Conservation (phyloP, 1,140 invertebrate species). For the Calephelis nemesis region DNA sequence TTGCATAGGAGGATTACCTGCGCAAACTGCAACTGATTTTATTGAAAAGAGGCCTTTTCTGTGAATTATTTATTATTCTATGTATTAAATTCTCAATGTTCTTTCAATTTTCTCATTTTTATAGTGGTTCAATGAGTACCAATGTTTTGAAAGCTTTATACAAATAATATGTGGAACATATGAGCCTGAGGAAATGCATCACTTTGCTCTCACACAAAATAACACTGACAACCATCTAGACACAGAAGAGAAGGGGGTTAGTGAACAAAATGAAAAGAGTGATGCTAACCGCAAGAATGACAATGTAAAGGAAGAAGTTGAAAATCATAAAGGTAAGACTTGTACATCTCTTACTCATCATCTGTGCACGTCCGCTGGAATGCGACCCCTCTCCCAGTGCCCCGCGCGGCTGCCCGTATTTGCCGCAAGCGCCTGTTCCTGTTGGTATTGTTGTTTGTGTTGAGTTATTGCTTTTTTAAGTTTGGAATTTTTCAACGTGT, state of each 20-base stretch:
- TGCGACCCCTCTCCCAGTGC: too few relatives aligned
- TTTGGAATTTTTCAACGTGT: too few relatives aligned
- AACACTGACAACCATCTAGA: constrained; percentile 28
- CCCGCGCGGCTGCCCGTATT: too few relatives aligned
- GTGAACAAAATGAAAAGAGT: constrained; percentile 36
- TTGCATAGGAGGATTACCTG: too few relatives aligned
- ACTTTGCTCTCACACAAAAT: constrained; percentile 17
- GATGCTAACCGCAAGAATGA: constrained; percentile 43
- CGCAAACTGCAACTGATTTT: too few relatives aligned
- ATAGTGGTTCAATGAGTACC: constrained; percentile 94
- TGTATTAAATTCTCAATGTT: not conserved
- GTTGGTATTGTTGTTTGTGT: too few relatives aligned
- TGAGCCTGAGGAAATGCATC: constrained; percentile 70
- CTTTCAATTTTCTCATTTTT: constrained; percentile 43
- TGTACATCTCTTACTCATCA: too few relatives aligned
- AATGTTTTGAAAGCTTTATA: constrained; percentile 91
- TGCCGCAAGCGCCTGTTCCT: too few relatives aligned
- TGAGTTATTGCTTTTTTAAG: too few relatives aligned
- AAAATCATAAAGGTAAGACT: constrained; percentile 4
- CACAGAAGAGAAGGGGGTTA: constrained; percentile 30
- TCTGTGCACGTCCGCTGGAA: too few relatives aligned
- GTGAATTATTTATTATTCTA: too few relatives aligned
- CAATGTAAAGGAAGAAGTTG: constrained; percentile 19
- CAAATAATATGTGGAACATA: constrained; percentile 87
- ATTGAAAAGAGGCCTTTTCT: too few relatives aligned